A percentile compares a stretch with the other conserved stretches of the same genome.
Evolutionary conservation across 2,888 invertebrate species (phyloP).

Genomic region (Taenaris catops): DNA sequence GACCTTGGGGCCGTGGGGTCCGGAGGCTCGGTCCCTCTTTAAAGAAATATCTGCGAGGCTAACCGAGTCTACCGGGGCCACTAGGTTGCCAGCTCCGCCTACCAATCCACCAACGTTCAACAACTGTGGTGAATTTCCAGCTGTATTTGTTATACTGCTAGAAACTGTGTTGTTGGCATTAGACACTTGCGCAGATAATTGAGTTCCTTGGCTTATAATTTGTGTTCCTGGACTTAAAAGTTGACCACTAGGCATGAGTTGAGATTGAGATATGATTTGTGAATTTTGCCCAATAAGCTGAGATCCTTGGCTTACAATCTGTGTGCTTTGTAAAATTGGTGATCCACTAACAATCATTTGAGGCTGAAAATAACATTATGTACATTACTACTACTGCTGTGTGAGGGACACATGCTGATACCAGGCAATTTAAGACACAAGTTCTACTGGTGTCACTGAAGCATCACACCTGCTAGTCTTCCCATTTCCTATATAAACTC

Average conservation of each 20-base stretch:
- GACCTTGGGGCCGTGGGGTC: too few species aligned
- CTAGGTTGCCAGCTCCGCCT: conserved; percentile 49
- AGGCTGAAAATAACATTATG: too few species aligned
- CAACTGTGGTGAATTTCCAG: conserved; percentile 50
- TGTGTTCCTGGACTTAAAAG: conserved; percentile 63
- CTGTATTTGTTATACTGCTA: conserved; percentile 41
- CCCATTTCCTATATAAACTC: too few species aligned
- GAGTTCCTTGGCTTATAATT: conserved; percentile 70
- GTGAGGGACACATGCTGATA: too few species aligned
- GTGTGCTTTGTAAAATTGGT: conserved; percentile 62
- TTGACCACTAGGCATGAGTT: conserved; percentile 55
- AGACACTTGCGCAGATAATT: conserved; percentile 55
- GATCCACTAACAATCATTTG: conserved; percentile 69
- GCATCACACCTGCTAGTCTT: too few species aligned
- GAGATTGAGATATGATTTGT: conserved; percentile 62
- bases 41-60: too few species aligned
- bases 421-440: too few species aligned
- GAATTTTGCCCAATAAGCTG: conserved; percentile 58
- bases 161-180: conserved; percentile 40
- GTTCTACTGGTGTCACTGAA: too few species aligned
- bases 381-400: too few species aligned
- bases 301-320: conserved; percentile 65
- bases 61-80: too few species aligned
- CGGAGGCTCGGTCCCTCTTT: too few species aligned
- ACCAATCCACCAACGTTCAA: conserved; percentile 61